Evolutionary conservation across 1,140 invertebrate species (phyloP).

Genomic region (Leptonema lineaticorne): DNA sequence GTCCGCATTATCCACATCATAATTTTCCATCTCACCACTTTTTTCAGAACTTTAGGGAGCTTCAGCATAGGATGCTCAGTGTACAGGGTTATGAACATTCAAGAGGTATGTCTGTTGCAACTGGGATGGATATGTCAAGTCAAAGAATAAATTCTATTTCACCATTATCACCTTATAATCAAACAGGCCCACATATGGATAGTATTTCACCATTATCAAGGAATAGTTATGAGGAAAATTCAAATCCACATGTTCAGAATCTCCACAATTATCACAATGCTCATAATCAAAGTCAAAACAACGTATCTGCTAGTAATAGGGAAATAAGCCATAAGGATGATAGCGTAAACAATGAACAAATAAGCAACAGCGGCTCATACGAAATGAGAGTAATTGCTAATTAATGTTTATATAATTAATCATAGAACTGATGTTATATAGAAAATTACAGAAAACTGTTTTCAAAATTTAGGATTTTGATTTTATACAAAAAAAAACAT

Average conservation of each 20-base stretch:
- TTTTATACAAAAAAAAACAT: too few relatives aligned
- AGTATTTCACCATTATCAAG: conserved; percentile 30
- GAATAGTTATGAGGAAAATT: conserved; percentile 33
- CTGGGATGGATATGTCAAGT: conserved; percentile 35
- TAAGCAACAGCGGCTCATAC: conserved; percentile 23
- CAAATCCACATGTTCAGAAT: neutral
- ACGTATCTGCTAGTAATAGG: neutral
- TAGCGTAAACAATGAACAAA: conserved; percentile 15
- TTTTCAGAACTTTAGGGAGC: conserved; percentile 31
- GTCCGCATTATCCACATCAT: conserved; percentile 20
- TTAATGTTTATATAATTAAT: too few relatives aligned
- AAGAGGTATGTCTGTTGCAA: neutral
- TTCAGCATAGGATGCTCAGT: conserved; percentile 31
- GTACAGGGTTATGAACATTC: conserved; percentile 26
- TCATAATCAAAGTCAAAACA: neutral
- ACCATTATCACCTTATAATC: conserved; percentile 27
- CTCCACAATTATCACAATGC: neutral
- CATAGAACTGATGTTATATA: too few relatives aligned
- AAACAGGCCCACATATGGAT: conserved; percentile 23
- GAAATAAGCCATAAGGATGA: neutral
- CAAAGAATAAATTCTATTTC: conserved; percentile 32
- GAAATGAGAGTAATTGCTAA: conserved; percentile 34
- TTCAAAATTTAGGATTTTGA: too few relatives aligned
- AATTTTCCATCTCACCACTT: conserved; percentile 25
- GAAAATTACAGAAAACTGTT: too few relatives aligned